Base-by-base conservation (phyloP, 2,113 vertebrate species). In the Melierax canorus region DNA sequence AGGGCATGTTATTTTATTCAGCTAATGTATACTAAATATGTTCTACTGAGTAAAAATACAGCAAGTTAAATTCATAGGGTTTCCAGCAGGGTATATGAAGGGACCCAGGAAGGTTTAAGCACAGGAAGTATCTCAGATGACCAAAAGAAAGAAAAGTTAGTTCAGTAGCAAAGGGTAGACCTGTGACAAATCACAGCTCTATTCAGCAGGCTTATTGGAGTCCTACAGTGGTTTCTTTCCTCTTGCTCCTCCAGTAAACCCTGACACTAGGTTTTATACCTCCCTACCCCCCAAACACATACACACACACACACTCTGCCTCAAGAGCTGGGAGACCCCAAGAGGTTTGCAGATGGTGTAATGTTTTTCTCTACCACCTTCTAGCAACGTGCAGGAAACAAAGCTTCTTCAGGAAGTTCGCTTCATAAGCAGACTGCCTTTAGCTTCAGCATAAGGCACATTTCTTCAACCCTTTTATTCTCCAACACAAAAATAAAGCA, bases 131-230 rank as follows among this genome's bases (percentile, higher is more conserved):
- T 50, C 72, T 91, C 76, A 72, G 76, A 48, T 80, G 51, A 91
- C 30, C 30, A 39, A 81, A 83, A 56, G 56, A 86, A 92, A 79
- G 58, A 64, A 50, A 63, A 73, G 39, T 66, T 63, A 55, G 51
- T 32, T 89, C 68, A 58, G 43, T 34, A 89, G 83, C 68, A 91
- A 85, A 79, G 39, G 56, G 39, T 36, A 96, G 72, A 77, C 82
- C 67, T 92, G 74, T 92, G 83, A 83, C 72, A 86, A 94, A 94
- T 87, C 43, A 63, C 83, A 78, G 48, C 51, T 74, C 71, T 90
- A 34, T 84, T 88, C 55, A 69, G 55, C 8, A 12, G 10, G 23
- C 26, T 94, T 51, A 26, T 69, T 86, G 69, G 50, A 85, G 39
- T 29, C 39, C 30, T 74, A 13, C 32, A 36, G 34, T 72, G 23